A percentile compares a stretch with the other conserved stretches of the same genome.
Conservation (phyloP, 2,888 invertebrate genomes). For the Baronia brevicornis region DNA sequence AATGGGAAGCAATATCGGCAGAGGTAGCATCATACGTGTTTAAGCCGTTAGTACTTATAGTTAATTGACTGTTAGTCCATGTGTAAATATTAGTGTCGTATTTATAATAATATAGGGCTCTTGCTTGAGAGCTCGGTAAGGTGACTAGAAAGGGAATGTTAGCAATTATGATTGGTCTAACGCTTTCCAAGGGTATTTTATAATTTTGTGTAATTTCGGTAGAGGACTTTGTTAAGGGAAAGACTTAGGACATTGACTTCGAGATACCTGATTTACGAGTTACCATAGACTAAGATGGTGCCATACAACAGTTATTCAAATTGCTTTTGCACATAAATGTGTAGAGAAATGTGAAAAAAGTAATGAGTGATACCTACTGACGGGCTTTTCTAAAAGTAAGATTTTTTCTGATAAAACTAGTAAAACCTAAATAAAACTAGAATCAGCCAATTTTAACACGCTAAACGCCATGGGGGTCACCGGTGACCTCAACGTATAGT, state of each 20-base stretch:
- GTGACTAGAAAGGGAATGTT: conserved; percentile 55
- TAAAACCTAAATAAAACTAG: too few species aligned
- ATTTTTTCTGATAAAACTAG: too few species aligned
- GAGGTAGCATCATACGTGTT: conserved; percentile 4
- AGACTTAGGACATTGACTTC: conserved; percentile 17
- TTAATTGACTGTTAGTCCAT: conserved; percentile 61
- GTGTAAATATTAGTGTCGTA: conserved; percentile 69
- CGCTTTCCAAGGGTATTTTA: conserved; percentile 38
- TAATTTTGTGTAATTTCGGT: conserved; percentile 22
- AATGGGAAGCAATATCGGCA: too few species aligned
- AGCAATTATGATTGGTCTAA: conserved; percentile 68
- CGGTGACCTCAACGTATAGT: too few species aligned
- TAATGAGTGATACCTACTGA: too few species aligned
- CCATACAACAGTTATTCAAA: conserved; percentile 12
- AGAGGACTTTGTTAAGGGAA: conserved; percentile 22
- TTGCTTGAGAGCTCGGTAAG: conserved; percentile 28
- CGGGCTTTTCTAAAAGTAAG: too few species aligned
- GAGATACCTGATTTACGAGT: conserved; percentile 59
- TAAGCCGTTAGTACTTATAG: conserved; percentile 29
- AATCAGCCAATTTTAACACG: too few species aligned
- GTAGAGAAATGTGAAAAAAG: neutral
- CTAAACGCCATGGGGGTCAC: too few species aligned
- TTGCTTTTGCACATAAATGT: neutral
- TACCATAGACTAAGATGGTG: conserved; percentile 71
- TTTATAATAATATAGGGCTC: conserved; percentile 39